Base-by-base conservation (phyloP, 2,113 vertebrate genomes). In the Perca fluviatilis region DNA sequence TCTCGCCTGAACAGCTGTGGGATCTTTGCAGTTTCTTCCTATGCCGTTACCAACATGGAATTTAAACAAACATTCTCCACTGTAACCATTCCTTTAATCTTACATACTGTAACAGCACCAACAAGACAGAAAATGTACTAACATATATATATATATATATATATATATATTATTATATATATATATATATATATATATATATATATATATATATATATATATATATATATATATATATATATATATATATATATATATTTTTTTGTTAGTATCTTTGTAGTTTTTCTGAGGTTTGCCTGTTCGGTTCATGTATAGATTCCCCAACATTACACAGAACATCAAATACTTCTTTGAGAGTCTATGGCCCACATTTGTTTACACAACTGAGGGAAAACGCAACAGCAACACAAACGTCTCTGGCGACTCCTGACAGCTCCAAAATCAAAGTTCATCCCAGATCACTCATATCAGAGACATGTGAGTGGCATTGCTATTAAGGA, bases 391-490 rank as follows among this genome's bases (percentile, higher is more conserved):
- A n/a, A 40, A 78, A 73, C 23, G 56, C 19, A 6, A 9, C 6
- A 79, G 54, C 68, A 67, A 68, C 36, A 40, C 33, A 61, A 65
- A 71, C 1, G 19, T 85, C 77, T 82, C 46, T 18, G 33, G 51
- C 11, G 21, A 69, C 47, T 70, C 62, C 50, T 63, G 80, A 77
- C 85, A 74, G 75, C 77, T 80, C 36, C 2, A 18, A 77, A 80
- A 90, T 91, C 77, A 72, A 77, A 86, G 78, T 77, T 89, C 66
- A 82, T 85, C 49, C 53, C 16, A 6, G 47, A 79, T 80, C 76
- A 69, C 58, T 72, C 23, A 58, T 65, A 75, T 65, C 71, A 51
- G 60, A 74, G 60, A 74, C 13, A 30, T 73, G 43, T 66, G 78
- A 86, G 73, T 67, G 72, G 49, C 53, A 51, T 54, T 72, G 58